Evolutionary conservation across 1,140 invertebrate genomes (phyloP), one percentile per base, ranked within the genome.

Genomic region (Copidosoma floridanum): DNA sequence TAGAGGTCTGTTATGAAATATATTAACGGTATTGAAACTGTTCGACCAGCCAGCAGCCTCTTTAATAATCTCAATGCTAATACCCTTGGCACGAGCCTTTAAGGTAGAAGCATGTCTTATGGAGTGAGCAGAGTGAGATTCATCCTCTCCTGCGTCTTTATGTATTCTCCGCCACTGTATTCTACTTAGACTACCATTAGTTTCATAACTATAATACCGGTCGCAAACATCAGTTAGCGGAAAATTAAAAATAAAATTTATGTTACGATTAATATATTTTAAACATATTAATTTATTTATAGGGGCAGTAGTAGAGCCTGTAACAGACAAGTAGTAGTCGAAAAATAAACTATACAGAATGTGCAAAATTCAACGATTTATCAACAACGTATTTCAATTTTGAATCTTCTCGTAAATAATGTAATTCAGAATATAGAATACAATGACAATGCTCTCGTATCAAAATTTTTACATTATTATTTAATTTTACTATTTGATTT

Each of bases 11-110:
- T 52, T 52, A 37, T 52, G 38, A 37, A 37, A 35, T 37, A 3
- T 52, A 14, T n/a, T 14, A 21, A 52, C 35, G 27, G 21, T 11
- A 10, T 52, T 14, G 2, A 18, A 52, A 20, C 6, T 52, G 3
- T 23, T 37, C 7, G 50, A 37, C 67, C 70, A 68, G 10, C 70
- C 70, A n/a, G 69, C 71, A 11, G 68, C 54, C 44, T 61, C 62
- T 27, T 65, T 57, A 26, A 71, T 61, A 4, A 53, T 61, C 10
- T 70, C 65, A 11, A 71, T 18, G 54, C 40, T 65, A 14, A 70
- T 63, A 53, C 60, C 60, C n/a, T 43, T 50, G 1, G 14, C 14
- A 2, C 38, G 18, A 1, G 38, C 44, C 32, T 46, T 48, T 16
- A 46, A 62, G 12, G 60, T 62, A 2, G 60, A 50, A 1, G 60